Evolutionary conservation across 2,113 vertebrate species (phyloP).

Genomic region (Toxotes jaculatrix): DNA sequence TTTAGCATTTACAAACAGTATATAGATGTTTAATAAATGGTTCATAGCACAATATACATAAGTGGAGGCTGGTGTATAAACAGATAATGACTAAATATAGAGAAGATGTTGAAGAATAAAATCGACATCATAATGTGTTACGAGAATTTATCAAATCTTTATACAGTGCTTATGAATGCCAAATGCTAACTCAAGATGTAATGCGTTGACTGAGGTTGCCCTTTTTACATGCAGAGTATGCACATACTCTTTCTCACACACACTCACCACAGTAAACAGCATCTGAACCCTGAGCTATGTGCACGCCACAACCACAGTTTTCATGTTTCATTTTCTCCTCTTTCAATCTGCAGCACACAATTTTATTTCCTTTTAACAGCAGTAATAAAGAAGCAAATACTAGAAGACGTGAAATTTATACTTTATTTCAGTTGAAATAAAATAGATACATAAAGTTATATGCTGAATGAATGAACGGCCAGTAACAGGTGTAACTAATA

Average conservation of each 20-base stretch:
- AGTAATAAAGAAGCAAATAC: not conserved
- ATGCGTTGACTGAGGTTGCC: not conserved
- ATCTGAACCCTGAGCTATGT: not conserved
- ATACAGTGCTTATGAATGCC: not conserved
- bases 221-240: not conserved
- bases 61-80: too few species aligned
- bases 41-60: too few species aligned
- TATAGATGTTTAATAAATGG: too few species aligned
- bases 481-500: not conserved
- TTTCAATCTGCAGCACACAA: not conserved
- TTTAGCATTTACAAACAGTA: too few species aligned
- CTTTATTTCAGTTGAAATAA: not conserved
- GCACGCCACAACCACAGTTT: conserved; percentile 3
- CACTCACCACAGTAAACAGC: not conserved
- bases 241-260: not conserved
- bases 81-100: too few species aligned
- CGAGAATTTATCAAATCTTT: not conserved
- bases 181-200: not conserved
- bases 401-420: not conserved
- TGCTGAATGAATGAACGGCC: not conserved
- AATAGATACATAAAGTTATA: not conserved
- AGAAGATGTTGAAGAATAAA: too few species aligned
- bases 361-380: not conserved
- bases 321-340: not conserved
- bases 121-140: not conserved